Evolutionary conservation across 2,113 vertebrate genomes (phyloP), one percentile per base, ranked within the genome.

Genomic region (Pelobates fuscus): DNA sequence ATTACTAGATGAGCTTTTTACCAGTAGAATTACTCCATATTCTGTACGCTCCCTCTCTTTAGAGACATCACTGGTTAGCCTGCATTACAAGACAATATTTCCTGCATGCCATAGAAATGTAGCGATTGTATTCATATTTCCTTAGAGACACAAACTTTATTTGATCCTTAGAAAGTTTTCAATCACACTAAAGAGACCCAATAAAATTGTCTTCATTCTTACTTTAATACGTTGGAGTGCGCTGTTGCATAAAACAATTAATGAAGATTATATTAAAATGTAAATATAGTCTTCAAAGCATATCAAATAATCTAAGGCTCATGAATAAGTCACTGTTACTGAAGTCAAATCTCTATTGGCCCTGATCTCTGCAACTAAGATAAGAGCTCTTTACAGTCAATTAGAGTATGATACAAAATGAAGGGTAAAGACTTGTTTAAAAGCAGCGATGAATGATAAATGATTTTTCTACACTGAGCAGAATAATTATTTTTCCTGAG

Each of bases 201-300:
- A 20, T 71, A 12, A 29, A 46, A 71, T 62, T 71, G 69, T 71
- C 23, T 26, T 70, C n/a, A 14, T 26, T 27, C 4, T 70, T 21
- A 49, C 43, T 62, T 71, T 49, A 62, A 61, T 61, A 62, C 20
- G 46, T 2, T 8, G 2, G 12, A 71, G 41, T 17, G 58, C 26
- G 29, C 26, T 21, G 44, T 27, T 49, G 69, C 58, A 62, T 71
- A 61, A 49, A 61, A 71, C 0, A 37, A 49, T 23, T 62, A 27
- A 71, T 61, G 46, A 71, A 46, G 60, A 61, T 43, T 62, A 15
- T 49, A 49, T 71, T 8, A 30, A 61, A 61, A 49, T 60, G 54
- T 69, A 69, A 49, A 46, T 14, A 46, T 24, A 61, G 46, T 62
- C 24, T 20, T 27, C 26, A n/a, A 62, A 62, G 58, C 41, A 61